A percentile compares a stretch with the other conserved stretches of the same genome.
These are phyloP conservation scores for Parapristionchus giblindavisi DNA, from an alignment of 2,888 invertebrate species.

Conservation along the genomic window DNA sequence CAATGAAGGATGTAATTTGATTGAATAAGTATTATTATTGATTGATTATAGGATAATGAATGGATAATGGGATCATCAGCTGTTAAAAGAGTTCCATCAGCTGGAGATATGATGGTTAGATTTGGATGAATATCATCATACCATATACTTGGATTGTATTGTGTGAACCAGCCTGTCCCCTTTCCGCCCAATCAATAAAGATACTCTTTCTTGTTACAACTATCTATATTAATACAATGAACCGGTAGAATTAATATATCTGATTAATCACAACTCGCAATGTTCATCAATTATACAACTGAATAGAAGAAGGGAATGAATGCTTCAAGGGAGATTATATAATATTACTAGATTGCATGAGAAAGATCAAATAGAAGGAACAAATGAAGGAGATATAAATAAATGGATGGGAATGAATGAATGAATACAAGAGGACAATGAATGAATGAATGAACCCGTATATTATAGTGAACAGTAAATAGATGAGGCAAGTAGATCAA, in stretches of 20 bases:
- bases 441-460: slow-evolving; percentile 2
- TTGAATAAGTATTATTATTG: too few species aligned
- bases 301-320: too few species aligned
- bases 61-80: slow-evolving; percentile 22
- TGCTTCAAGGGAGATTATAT: too few species aligned
- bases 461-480: slow-evolving; percentile 19
- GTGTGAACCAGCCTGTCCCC: slow-evolving; percentile 8
- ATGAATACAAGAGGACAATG: neutral
- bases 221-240: neutral
- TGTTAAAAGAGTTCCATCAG: slow-evolving; percentile 33
- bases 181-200: slow-evolving; percentile 9
- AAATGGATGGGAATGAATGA: slow-evolving; percentile 4
- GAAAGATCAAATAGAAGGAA: too few species aligned
- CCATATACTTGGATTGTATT: neutral
- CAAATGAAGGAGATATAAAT: too few species aligned
- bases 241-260: neutral
- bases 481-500: slow-evolving; percentile 11
- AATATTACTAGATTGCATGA: too few species aligned
- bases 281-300: too few species aligned
- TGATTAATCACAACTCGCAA: neutral
- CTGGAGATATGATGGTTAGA: slow-evolving; percentile 37
- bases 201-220: slow-evolving; percentile 8
- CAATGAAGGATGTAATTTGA: too few species aligned
- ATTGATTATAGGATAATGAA: neutral
- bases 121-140: slow-evolving; percentile 18